Evolutionary conservation across 2,888 invertebrate species (phyloP).

Genomic region (Drosophila flavopinicola): DNA sequence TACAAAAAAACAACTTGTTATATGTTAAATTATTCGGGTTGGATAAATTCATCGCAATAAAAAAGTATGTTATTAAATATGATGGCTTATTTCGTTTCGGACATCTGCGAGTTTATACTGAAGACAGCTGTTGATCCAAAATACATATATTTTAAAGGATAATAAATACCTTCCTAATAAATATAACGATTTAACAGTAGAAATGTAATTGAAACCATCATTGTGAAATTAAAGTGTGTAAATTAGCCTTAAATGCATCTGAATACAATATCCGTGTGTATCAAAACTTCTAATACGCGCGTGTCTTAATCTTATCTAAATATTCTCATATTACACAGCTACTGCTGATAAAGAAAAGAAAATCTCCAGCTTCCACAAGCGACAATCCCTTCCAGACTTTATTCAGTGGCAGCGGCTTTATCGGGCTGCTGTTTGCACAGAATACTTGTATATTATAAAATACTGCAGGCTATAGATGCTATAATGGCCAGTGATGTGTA

Average conservation of each 20-base stretch:
- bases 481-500: neutral
- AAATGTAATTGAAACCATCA: neutral
- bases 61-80: no score
- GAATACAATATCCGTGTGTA: constrained; percentile 21
- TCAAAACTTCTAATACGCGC: constrained; percentile 1
- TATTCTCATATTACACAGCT: constrained; percentile 7
- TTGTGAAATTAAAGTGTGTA: neutral
- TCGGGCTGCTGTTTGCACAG: constrained; percentile 7
- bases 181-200: no score
- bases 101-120: no score
- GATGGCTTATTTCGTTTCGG: no score
- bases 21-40: no score
- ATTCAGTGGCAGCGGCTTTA: neutral
- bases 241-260: neutral
- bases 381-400: neutral
- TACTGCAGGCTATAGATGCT: constrained; percentile 20
- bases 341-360: constrained; percentile 17
- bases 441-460: neutral
- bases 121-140: no score
- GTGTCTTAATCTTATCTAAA: constrained; percentile 28
- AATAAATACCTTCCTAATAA: no score
- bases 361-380: neutral
- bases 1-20: no score
- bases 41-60: no score
- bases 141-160: no score